Conservation (phyloP, 2,888 invertebrate species). For the Tetanocera ferruginea region DNA sequence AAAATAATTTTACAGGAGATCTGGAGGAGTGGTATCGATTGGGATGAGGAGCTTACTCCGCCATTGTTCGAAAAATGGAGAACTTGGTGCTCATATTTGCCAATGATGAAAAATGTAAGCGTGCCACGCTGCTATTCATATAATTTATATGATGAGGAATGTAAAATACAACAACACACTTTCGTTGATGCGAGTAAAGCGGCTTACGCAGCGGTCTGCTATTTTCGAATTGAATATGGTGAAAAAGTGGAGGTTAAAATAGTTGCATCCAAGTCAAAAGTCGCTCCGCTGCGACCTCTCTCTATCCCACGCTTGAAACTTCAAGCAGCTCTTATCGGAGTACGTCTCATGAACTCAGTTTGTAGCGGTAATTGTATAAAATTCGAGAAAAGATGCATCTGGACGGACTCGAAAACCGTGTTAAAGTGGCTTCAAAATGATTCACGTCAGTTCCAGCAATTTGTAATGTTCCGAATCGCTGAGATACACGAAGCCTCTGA, state of each 20-base stretch:
- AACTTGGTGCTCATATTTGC: no score
- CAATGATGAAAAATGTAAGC: neutral
- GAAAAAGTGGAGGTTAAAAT: constrained; percentile 12
- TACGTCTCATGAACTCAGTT: constrained; percentile 30
- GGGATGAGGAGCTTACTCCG: no score
- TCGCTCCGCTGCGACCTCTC: constrained; percentile 39
- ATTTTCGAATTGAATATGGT: constrained; percentile 12
- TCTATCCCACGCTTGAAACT: constrained; percentile 44
- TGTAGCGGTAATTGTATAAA: neutral
- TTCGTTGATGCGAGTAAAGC: no score
- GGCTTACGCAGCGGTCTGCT: constrained; percentile 29
- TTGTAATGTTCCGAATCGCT: constrained; percentile 43
- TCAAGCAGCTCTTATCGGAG: constrained; percentile 39
- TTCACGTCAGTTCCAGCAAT: constrained; percentile 38
- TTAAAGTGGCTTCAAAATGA: constrained; percentile 44
- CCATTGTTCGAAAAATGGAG: neutral
- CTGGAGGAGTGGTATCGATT: constrained; percentile 42
- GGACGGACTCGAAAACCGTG: constrained; percentile 42
- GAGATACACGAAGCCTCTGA: constrained; percentile 42
- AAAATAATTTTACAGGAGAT: constrained; percentile 46
- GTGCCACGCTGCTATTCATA: constrained; percentile 40
- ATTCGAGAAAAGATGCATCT: neutral
- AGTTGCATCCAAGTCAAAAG: constrained; percentile 37
- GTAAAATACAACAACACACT: constrained; percentile 37
- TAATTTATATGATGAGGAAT: neutral